Evolutionary conservation across 2,888 invertebrate genomes (phyloP).

Genomic region (Synergus laeviventris): DNA sequence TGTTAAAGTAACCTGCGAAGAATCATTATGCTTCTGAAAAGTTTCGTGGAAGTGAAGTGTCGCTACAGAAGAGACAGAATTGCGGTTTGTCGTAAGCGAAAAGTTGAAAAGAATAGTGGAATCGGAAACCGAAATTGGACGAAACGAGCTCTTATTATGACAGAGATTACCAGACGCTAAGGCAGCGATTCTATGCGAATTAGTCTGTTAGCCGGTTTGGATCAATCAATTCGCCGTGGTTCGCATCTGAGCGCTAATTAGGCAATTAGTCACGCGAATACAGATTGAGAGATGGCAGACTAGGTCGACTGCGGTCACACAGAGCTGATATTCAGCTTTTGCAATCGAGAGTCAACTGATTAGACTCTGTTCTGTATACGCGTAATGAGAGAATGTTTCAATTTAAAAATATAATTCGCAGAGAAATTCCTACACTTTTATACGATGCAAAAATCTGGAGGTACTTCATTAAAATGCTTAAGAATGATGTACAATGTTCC

Average conservation of each 20-base stretch:
- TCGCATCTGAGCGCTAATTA: slow-evolving; percentile 32
- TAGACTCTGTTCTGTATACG: slow-evolving; percentile 12
- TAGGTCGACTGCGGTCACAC: slow-evolving; percentile 35
- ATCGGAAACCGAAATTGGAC: no score
- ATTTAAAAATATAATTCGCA: slow-evolving; percentile 2
- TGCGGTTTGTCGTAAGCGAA: no score
- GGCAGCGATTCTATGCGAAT: neutral
- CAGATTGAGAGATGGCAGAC: slow-evolving; percentile 33
- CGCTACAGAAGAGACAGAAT: no score
- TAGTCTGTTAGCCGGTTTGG: slow-evolving; percentile 11
- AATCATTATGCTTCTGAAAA: no score
- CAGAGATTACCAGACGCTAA: no score
- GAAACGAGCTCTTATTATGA: no score
- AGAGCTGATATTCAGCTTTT: slow-evolving; percentile 35
- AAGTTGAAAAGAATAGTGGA: no score
- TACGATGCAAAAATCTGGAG: no score
- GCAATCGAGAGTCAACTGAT: slow-evolving; percentile 30
- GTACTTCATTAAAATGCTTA: no score
- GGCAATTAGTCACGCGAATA: slow-evolving; percentile 32
- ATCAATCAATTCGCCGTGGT: slow-evolving; percentile 32
- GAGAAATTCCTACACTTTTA: neutral
- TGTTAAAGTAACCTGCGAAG: no score
- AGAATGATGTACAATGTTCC: no score
- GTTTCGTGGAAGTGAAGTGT: no score
- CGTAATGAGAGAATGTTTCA: slow-evolving; percentile 14